phyloP scores from a whole-genome alignment of 2,113 vertebrate genomes.

The Bothrops jararaca region DNA sequence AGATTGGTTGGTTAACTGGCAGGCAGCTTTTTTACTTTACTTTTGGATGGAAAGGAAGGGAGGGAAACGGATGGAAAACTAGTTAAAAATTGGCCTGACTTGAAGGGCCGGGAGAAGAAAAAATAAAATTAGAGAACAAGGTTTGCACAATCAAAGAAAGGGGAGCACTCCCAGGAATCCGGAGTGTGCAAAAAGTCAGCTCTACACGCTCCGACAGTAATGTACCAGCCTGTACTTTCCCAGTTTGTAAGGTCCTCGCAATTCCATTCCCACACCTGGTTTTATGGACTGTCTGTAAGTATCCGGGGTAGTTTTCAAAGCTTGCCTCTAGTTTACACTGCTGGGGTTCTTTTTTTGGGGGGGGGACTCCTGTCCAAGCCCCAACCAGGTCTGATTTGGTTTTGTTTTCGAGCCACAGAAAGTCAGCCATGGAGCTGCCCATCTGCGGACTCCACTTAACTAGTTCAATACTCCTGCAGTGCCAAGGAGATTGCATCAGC shows the following conservation, averaged over 20 bases:
- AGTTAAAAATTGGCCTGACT: neutral
- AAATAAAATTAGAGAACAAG: neutral
- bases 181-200: neutral
- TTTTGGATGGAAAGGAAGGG: neutral
- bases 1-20: constrained; percentile 43
- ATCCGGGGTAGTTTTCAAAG: neutral
- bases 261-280: neutral
- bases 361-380: fast-evolving
- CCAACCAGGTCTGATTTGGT: neutral
- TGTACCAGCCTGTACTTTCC: neutral
- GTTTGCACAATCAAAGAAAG: neutral
- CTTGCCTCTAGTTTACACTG: neutral
- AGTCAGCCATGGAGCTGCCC: neutral
- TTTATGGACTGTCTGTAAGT: neutral
- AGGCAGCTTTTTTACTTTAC: constrained; percentile 48
- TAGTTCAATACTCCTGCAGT: too few species aligned
- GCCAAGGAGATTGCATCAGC: neutral
- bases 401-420: neutral
- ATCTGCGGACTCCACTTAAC: too few species aligned
- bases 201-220: neutral
- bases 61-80: neutral
- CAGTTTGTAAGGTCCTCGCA: neutral
- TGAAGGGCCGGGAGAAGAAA: neutral
- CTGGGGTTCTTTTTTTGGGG: neutral
- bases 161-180: neutral